These are phyloP conservation scores for Hippasteria phrygiana DNA, from an alignment of 53 echinoderm and acorn worm genomes.

Conservation along the genomic window DNA sequence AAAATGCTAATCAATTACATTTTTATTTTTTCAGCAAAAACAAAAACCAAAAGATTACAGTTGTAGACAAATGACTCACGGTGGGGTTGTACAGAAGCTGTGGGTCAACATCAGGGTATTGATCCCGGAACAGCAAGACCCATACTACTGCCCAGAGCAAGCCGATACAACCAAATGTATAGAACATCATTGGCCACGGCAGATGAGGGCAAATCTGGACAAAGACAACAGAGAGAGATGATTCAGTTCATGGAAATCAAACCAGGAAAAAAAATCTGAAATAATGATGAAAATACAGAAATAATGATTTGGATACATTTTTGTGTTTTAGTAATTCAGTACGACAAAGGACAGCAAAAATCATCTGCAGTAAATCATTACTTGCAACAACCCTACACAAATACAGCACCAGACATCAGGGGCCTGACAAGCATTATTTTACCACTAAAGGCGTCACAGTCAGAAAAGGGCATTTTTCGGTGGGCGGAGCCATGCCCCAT, in stretches of 20 bases:
- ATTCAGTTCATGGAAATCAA: not conserved
- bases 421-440: too few relatives aligned
- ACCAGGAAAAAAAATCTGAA: not conserved
- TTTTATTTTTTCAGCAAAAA: too few relatives aligned
- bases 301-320: too few relatives aligned
- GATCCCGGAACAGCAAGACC: conserved; percentile 84
- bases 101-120: conserved; percentile 76
- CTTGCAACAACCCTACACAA: too few relatives aligned
- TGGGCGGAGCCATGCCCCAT: too few relatives aligned
- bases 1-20: too few relatives aligned
- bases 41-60: not conserved
- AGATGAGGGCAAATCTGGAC: conserved; percentile 89
- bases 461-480: too few relatives aligned
- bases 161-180: conserved; percentile 87
- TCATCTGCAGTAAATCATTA: not conserved
- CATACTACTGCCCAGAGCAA: conserved; percentile 89
- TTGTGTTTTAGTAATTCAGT: too few relatives aligned
- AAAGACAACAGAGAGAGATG: not conserved
- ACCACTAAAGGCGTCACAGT: too few relatives aligned
- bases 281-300: too few relatives aligned
- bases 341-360: too few relatives aligned
- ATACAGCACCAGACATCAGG: too few relatives aligned
- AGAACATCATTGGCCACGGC: conserved; percentile 97
- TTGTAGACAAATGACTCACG: conserved; percentile 64
- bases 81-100: conserved; percentile 85